Base-by-base conservation (phyloP, 92 coral and sea anemone species). In the Porites cylindrica region DNA sequence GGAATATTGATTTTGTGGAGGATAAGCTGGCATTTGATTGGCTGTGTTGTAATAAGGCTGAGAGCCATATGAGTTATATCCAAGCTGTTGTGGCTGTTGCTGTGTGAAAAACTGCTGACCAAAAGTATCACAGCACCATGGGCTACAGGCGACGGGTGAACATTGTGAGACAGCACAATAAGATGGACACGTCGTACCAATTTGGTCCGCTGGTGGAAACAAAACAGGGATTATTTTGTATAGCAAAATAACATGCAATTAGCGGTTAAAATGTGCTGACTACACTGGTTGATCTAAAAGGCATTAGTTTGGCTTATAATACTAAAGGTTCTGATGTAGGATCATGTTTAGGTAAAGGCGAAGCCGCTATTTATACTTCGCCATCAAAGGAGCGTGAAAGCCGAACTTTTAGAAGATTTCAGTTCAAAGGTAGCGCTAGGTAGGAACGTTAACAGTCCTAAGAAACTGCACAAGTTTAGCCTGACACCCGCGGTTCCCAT, bases 101-200 rank as follows among this genome's bases (percentile, higher is more conserved):
- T 54, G 68, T 62, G 76, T 79, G 75, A 77, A 78, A 72, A 43
- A 78, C 88, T 85, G 88, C 86, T 75, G 94, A 53, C 97, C 88
- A 80, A 78, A 77, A 11, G 90, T 81, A 56, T 82, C 91, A 75
- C 98, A 95, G 88, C 98, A 95, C 71, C 94, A 94, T 10, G 90
- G 98, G 54, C 59, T 93, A 77, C 98, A 95, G n/a, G 88, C 52
- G 2, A 84, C 66, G 8, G 94, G 94, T 10, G 85, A 90, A 32
- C 98, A 95, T 59, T 95, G 94, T 23, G 91, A 89, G 50, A 73
- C 73, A 14, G 76, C 8, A 80, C 98, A 95, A 82, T 90, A 88
- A 26, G 80, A 88, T 10, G 96, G 98, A 70, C 98, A 95, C 6
- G 80, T 8, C 56, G 26, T 88, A 67, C 82, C 68, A 67, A 78